phyloP scores from a whole-genome alignment of 2,888 invertebrate species.

The Eilema griseolum region DNA sequence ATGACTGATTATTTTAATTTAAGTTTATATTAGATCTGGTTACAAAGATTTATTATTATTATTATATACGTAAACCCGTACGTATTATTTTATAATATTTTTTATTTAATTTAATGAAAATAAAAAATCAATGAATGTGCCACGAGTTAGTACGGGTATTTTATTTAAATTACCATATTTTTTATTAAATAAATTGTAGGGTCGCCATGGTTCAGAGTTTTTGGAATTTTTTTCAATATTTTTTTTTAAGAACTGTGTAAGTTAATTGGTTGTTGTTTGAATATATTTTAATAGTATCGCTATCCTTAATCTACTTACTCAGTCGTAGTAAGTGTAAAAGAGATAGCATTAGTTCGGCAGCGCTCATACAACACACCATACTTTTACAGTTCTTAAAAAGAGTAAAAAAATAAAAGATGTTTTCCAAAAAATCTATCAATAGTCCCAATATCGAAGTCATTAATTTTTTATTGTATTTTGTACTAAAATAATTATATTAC shows the following conservation, averaged over 20 bases:
- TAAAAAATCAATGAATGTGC: constrained; percentile 70
- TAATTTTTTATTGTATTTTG: constrained; percentile 55
- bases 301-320: constrained; percentile 66
- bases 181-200: constrained; percentile 50
- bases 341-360: constrained; percentile 49
- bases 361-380: constrained; percentile 33
- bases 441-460: constrained; percentile 63
- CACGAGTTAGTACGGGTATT: constrained; percentile 82
- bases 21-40: constrained; percentile 75
- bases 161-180: constrained; percentile 63
- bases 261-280: constrained; percentile 18
- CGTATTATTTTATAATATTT: constrained; percentile 54
- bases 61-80: constrained; percentile 63
- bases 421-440: constrained; percentile 39
- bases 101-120: constrained; percentile 58
- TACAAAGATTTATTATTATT: constrained; percentile 52
- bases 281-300: constrained; percentile 34
- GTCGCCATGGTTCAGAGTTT: constrained; percentile 32
- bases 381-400: constrained; percentile 24
- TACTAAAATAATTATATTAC: constrained; percentile 52
- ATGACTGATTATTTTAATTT: constrained; percentile 76
- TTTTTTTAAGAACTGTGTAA: constrained; percentile 29
- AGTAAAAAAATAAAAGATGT: constrained; percentile 4
- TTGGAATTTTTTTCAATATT: constrained; percentile 26
- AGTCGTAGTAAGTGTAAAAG: constrained; percentile 65